phyloP scores from a whole-genome alignment of 2,888 invertebrate species.

The Eilema sororculum region DNA sequence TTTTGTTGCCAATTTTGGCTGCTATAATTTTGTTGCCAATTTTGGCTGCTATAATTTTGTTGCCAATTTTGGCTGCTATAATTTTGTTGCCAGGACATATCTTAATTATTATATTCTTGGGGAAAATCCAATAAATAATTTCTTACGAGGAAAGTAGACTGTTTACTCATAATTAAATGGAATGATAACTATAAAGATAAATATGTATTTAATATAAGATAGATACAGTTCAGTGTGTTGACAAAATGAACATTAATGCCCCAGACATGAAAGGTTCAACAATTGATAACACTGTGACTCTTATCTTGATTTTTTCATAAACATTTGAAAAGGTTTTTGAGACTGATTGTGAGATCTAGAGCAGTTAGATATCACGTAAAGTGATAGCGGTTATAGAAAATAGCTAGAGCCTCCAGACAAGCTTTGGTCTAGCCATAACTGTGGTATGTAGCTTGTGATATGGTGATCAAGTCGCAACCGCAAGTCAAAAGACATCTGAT shows the following conservation, averaged over 20 bases:
- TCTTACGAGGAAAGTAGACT: neutral
- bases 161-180: neutral
- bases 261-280: constrained; percentile 20
- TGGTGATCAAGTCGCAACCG: no score
- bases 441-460: no score
- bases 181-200: neutral
- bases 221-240: neutral
- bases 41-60: no score
- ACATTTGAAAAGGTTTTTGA: neutral
- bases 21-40: no score
- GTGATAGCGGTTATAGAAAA: neutral
- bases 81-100: no score
- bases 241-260: constrained; percentile 5
- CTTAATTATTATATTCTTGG: neutral
- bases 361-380: neutral
- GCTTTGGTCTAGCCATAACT: no score
- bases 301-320: constrained; percentile 15
- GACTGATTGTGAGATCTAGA: constrained; percentile 5
- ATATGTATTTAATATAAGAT: neutral
- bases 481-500: no score
- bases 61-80: no score
- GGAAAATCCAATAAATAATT: neutral
- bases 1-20: no score
- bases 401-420: no score
- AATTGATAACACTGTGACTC: constrained; percentile 5